phyloP scores from a whole-genome alignment of 2,888 invertebrate genomes.

The Drosophila fungiperda region DNA sequence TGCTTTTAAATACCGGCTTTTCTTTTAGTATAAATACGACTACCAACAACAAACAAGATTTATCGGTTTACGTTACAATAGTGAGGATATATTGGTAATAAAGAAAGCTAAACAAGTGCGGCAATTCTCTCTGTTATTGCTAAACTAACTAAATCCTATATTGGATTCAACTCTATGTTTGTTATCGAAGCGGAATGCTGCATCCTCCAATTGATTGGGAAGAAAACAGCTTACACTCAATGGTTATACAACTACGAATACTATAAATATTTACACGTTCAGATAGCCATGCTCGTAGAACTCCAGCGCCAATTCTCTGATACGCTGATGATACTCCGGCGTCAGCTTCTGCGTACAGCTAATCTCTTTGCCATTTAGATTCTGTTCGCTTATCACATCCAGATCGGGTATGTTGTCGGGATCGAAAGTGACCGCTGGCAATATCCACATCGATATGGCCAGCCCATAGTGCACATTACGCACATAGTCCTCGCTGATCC shows the following conservation, averaged over 20 bases:
- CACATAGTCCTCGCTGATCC: conserved; percentile 80
- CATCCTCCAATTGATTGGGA: conserved; percentile 30
- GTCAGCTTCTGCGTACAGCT: conserved; percentile 82
- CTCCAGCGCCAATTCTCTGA: conserved; percentile 82
- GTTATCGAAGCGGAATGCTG: not conserved
- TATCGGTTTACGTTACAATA: conserved; percentile 58
- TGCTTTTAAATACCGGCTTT: conserved; percentile 39
- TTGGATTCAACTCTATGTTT: not conserved
- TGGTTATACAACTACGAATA: conserved; percentile 34
- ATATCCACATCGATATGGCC: conserved; percentile 82
- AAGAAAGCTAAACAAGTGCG: conserved; percentile 57
- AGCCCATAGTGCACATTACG: conserved; percentile 82
- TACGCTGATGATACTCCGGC: conserved; percentile 82
- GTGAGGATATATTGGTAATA: conserved; percentile 73
- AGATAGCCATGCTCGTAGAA: conserved; percentile 83
- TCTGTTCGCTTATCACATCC: conserved; percentile 80
- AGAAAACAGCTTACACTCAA: conserved; percentile 23
- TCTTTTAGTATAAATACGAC: conserved; percentile 40
- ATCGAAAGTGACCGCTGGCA: conserved; percentile 84
- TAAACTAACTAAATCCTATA: not conserved
- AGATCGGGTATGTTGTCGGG: conserved; percentile 83
- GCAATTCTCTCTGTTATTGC: conserved; percentile 23
- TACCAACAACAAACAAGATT: conserved; percentile 31
- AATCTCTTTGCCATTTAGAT: conserved; percentile 75
- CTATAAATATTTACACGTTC: conserved; percentile 30